A percentile compares a stretch with the other conserved stretches of the same genome.
These are phyloP conservation scores for Hydrotaea diabolus DNA, from an alignment of 2,888 invertebrate genomes.

Conservation along the genomic window DNA sequence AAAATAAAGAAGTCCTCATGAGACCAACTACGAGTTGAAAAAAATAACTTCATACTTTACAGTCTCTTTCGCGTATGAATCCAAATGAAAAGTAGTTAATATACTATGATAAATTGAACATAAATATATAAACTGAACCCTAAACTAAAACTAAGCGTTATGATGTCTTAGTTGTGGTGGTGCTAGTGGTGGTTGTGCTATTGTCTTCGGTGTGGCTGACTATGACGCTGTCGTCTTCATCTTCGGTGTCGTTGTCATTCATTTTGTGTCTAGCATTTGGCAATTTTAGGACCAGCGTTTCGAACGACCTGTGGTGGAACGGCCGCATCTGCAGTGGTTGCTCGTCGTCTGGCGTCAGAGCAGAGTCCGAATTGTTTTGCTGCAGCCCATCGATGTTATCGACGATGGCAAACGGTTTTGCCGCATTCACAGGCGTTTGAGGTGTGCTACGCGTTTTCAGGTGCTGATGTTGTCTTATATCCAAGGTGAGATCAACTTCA, in stretches of 20 bases:
- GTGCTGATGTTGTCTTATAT: constrained; percentile 71
- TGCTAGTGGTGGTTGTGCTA: constrained; percentile 31
- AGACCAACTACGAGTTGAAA: constrained; percentile 1
- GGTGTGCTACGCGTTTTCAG: constrained; percentile 71
- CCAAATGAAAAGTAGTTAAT: constrained; percentile 33
- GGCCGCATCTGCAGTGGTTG: constrained; percentile 35
- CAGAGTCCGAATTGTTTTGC: background rate
- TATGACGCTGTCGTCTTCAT: background rate
- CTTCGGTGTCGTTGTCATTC: constrained; percentile 32
- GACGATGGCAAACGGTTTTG: constrained; percentile 3
- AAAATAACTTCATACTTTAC: background rate
- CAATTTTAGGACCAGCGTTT: background rate
- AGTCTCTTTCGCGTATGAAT: constrained; percentile 26
- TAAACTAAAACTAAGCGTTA: constrained; percentile 51
- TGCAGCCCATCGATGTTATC: constrained; percentile 54
- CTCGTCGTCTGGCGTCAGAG: constrained; percentile 36
- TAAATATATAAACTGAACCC: background rate
- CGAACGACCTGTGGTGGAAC: background rate
- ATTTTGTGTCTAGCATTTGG: background rate
- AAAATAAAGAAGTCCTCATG: background rate
- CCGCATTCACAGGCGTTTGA: constrained; percentile 63
- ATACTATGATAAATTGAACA: constrained; percentile 15
- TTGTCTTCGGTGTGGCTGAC: constrained; percentile 13
- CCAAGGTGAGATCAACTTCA: constrained; percentile 77
- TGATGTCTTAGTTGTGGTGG: constrained; percentile 42